Base-by-base conservation (phyloP, 2,113 vertebrate species). In the Steatornis caripensis region DNA sequence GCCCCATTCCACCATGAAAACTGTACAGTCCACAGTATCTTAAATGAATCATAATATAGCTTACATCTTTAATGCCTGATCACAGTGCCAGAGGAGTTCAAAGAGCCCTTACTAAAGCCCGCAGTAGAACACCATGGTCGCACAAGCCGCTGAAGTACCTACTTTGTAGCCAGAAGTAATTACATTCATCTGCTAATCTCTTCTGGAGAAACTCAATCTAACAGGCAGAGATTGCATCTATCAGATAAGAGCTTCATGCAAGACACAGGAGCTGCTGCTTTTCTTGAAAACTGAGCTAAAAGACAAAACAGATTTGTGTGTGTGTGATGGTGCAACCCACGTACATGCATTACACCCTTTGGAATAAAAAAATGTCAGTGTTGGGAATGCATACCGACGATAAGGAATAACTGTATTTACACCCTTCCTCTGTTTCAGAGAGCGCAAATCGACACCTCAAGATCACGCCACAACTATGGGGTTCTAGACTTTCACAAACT, bases 111-210 rank as follows among this genome's bases (percentile, higher is more conserved):
- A 61, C 54, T 80, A 94, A 91, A 97, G 76, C 26, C 48, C 22
- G 36, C 81, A 88, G 74, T 39, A 32, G 46, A 80, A 80, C 26
- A 71, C 0, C 1, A 54, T 9, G 23, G 49, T 75, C 92, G 65
- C 17, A 15, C 71, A 94, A 86, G 60, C 41, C 79, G 53, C 71
- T 70, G 68, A 94, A 93, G 62, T 72, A 70, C 55, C 55, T 64
- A 23, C 72, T 95, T 90, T 92, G 90, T 77, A 95, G 90, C 82
- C 95, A 97, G 60, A 70, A 96, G 90, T 90, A 93, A 96, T 95
- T 93, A 95, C 0, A 1, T 34, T 36, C 21, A 84, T 58, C 39
- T 87, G 72, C 91, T 95, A 68, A 97, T 96, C 84, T 95, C 69
- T 89, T 45, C 68, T 78, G 84, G 46, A 94, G 77, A 91, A 94